These are phyloP conservation scores for Darevskia mixta DNA, from an alignment of 2,797 vertebrate species.

Conservation along the genomic window DNA sequence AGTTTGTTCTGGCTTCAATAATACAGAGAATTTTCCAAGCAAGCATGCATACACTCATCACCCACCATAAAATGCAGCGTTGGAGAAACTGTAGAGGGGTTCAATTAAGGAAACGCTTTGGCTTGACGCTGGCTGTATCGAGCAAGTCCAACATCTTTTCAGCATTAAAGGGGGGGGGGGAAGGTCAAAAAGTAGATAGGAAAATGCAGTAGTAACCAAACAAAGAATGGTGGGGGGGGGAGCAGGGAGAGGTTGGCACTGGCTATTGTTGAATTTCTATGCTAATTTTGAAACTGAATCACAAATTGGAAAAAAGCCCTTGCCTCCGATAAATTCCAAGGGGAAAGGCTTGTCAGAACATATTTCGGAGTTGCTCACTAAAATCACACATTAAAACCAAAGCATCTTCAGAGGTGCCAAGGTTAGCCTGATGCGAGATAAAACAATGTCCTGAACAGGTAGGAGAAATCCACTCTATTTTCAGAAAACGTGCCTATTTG, in stretches of 20 bases:
- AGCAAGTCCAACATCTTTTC: background rate
- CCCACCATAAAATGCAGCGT: background rate
- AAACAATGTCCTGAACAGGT: background rate
- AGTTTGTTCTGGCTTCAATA: background rate
- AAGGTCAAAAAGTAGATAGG: background rate
- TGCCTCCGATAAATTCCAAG: background rate
- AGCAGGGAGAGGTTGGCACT: background rate
- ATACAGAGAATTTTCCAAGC: background rate
- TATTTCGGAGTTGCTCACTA: background rate
- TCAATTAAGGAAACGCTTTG: background rate
- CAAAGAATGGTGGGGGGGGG: background rate
- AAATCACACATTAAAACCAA: background rate
- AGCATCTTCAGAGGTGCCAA: background rate
- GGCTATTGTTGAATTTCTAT: conserved; percentile 23
- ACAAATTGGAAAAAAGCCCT: background rate
- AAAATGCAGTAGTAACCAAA: background rate
- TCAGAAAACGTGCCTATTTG: no score
- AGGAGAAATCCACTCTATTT: background rate
- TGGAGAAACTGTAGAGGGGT: background rate
- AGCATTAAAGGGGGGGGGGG: background rate
- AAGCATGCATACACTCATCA: background rate
- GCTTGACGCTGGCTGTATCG: background rate
- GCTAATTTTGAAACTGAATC: conserved; percentile 20
- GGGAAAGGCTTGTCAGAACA: background rate
- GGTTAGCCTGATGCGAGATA: background rate